Evolutionary conservation across 2,888 invertebrate species (phyloP), one percentile per base, ranked within the genome.

Genomic region (Actias luna): DNA sequence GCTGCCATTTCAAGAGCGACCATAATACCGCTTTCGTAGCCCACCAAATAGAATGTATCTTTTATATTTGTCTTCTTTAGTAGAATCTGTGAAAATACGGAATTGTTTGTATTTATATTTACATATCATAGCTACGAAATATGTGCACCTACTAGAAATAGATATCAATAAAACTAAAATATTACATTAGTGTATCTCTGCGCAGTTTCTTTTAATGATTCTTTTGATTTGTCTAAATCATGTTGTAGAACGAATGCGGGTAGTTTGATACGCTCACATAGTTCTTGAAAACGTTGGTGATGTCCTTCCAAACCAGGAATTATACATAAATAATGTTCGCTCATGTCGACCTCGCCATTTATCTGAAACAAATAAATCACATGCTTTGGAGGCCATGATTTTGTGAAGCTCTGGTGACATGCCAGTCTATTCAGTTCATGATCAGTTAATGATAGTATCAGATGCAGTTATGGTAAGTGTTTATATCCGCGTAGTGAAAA

Each of bases 261-360:
- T 57, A 85, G 27, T 69, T 84, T 83, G 39, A 85, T 74, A 0
- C 81, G 74, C 64, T 82, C 80, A 62, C 83, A 82, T 10, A 85
- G 61, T 3, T 59, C 16, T 0, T 63, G 62, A 71, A 85, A 85
- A 33, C 78, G 70, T 3, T 62, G 58, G 60, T 82, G 68, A 59
- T 81, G 79, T 0, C 83, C 80, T 62, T 86, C 86, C 36, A 85
- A 60, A 0, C 85, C 87, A 0, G 86, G 86, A 14, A 88, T 62
- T 55, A 88, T 72, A 65, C 76, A 80, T 35, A 87, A 46, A 65
- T 77, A 76, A 4, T 69, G 69, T 29, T 77, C 66, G 10, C 60
- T 70, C 0, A 65, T 31, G 52, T 84, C 71, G 36, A 79, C 73
- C 39, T 83, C 82, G 27, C 84, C 81, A 7, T 74, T 73, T 46